phyloP scores from a whole-genome alignment of 1,140 invertebrate species.

The Choristoneura fumiferana region DNA sequence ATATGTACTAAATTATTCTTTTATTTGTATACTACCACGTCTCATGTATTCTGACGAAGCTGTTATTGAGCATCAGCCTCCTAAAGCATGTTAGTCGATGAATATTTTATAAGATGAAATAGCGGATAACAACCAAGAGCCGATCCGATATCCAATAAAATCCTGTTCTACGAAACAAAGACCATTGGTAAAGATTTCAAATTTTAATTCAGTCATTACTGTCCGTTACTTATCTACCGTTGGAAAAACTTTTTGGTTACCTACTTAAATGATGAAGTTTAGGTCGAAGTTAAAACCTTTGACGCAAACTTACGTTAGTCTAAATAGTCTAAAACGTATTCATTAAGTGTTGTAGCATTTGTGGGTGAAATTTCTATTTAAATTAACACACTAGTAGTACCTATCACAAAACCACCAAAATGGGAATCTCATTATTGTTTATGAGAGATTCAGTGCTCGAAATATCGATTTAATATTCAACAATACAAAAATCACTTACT shows the following conservation, averaged over 20 bases:
- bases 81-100: not conserved
- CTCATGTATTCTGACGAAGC: not conserved
- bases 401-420: conserved; percentile 19
- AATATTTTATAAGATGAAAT: conserved; percentile 17
- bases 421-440: not conserved
- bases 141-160: conserved; percentile 29
- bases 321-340: too few species aligned
- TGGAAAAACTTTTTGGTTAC: too few species aligned
- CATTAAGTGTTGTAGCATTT: too few species aligned
- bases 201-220: conserved; percentile 30
- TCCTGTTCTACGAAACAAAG: conserved; percentile 29
- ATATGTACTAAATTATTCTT: not conserved
- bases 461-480: too few species aligned
- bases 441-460: too few species aligned
- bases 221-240: too few species aligned
- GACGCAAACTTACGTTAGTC: too few species aligned
- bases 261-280: too few species aligned
- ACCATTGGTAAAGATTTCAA: conserved; percentile 35
- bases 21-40: conserved; percentile 26
- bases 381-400: conserved; percentile 30
- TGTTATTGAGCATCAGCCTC: not conserved
- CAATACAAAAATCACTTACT: too few species aligned
- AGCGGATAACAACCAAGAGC: conserved; percentile 19
- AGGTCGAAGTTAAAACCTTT: too few species aligned
- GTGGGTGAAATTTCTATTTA: not conserved